A percentile compares a stretch with the other conserved stretches of the same genome.
Evolutionary conservation across 2,797 vertebrate species (phyloP).

Genomic region (Siniperca obscura): DNA sequence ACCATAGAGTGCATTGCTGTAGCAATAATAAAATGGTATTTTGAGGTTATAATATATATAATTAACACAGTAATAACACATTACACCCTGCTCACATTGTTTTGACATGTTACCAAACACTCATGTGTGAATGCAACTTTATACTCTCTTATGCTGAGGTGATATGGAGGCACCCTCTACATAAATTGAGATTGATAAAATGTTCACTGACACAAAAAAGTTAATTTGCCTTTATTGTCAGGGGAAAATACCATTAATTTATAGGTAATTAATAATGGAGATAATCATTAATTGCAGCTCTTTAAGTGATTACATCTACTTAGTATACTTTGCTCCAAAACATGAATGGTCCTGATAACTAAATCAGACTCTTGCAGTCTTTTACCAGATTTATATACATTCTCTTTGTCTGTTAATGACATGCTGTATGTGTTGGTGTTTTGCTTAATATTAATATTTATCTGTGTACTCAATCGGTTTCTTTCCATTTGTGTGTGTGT

Average conservation of each 20-base stretch:
- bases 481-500: conserved; percentile 6
- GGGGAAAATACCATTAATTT: neutral
- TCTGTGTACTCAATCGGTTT: neutral
- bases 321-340: neutral
- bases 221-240: neutral
- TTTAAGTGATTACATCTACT: neutral
- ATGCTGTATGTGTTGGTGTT: neutral
- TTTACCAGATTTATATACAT: neutral
- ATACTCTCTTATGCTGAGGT: neutral
- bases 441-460: neutral
- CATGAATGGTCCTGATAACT: neutral
- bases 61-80: conserved; percentile 1
- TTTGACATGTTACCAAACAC: conserved; percentile 3
- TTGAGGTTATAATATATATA: neutral
- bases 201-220: neutral
- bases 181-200: neutral
- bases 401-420: neutral
- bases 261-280: conserved; percentile 8
- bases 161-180: neutral
- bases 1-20: neutral
- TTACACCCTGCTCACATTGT: neutral
- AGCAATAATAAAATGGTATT: neutral
- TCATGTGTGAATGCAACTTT: neutral
- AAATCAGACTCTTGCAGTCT: neutral
- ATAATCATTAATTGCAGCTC: neutral